Evolutionary conservation across 2,797 vertebrate genomes (phyloP), one percentile per base, ranked within the genome.

Genomic region (Clarias fuscus): DNA sequence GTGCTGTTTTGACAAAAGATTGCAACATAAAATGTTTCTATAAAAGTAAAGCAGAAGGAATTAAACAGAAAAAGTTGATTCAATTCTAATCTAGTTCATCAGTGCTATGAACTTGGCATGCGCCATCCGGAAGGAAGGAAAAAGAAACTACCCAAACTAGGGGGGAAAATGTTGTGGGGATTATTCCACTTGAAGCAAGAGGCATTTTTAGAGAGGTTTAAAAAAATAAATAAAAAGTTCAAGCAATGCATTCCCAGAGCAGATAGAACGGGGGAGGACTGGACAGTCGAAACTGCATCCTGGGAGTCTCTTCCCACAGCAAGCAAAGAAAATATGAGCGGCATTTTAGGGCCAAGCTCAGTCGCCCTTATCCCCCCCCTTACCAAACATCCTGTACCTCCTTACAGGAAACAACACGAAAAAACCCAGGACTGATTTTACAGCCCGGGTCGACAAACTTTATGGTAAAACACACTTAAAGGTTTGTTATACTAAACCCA

Each of bases 321-420:
- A 83, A 88, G 71, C 75, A 40, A 88, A 77, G 40, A 84, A 89
- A 91, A 90, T 86, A 89, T 88, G 86, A 89, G 86, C 75, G 88
- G 88, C 71, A 90, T 89, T 89, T 89, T 70, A 70, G 88, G 89
- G 86, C 88, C 90, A 90, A 82, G 64, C 62, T 82, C 40, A 70
- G 80, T 68, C 62, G 43, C 80, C 80, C 80, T 82, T 53, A 6
- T 15, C 0, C 75, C 76, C 1, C 85, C 86, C 88, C 91, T 33
- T 73, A 89, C 90, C 90, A 91, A 77, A 91, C 91, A 93, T 95
- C 93, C 93, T 92, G 88, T 92, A 93, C 92, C 91, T 91, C 89
- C 91, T 89, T 83, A 84, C 88, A 89, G 86, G 85, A 90, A 88
- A 87, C 59, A 30, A 27, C 65, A 84, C 24, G 27, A 30, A 11